phyloP scores from a whole-genome alignment of 1,140 invertebrate genomes.

The Drosophila ogumai region DNA sequence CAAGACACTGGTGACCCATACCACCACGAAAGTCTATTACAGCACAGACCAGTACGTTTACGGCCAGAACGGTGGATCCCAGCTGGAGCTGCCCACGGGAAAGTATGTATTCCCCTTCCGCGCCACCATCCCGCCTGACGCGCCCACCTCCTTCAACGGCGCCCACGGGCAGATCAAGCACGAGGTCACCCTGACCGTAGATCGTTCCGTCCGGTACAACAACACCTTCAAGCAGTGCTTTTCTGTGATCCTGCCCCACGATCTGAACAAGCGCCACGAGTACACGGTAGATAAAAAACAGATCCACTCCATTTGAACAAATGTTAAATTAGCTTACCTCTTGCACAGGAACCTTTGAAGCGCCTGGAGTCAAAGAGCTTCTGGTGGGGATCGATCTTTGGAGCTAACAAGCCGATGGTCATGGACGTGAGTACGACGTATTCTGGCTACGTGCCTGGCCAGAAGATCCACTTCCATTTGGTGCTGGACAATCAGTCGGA shows the following conservation, averaged over 20 bases:
- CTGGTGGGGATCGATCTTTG: conserved; percentile 80
- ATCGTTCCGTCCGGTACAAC: conserved; percentile 91
- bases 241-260: conserved; percentile 89
- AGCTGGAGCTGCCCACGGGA: conserved; percentile 86
- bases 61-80: conserved; percentile 83
- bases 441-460: conserved; percentile 75
- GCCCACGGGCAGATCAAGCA: conserved; percentile 89
- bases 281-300: conserved; percentile 32
- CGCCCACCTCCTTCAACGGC: conserved; percentile 90
- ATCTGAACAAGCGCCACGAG: conserved; percentile 88
- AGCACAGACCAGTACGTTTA: conserved; percentile 73
- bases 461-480: conserved; percentile 74
- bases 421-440: conserved; percentile 75
- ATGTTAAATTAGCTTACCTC: conserved; percentile 12
- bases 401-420: conserved; percentile 72
- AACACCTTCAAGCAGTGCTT: conserved; percentile 90
- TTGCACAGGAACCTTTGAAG: conserved; percentile 65
- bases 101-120: conserved; percentile 87
- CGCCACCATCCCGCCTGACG: conserved; percentile 86
- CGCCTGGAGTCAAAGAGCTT: conserved; percentile 77
- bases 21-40: conserved; percentile 70
- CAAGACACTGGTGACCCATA: conserved; percentile 66
- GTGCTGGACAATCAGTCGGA: conserved; percentile 85
- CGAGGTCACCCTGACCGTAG: conserved; percentile 88
- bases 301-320: conserved; percentile 12